phyloP scores from a whole-genome alignment of 2,113 vertebrate species.

The Forbesichthys agassizii region DNA sequence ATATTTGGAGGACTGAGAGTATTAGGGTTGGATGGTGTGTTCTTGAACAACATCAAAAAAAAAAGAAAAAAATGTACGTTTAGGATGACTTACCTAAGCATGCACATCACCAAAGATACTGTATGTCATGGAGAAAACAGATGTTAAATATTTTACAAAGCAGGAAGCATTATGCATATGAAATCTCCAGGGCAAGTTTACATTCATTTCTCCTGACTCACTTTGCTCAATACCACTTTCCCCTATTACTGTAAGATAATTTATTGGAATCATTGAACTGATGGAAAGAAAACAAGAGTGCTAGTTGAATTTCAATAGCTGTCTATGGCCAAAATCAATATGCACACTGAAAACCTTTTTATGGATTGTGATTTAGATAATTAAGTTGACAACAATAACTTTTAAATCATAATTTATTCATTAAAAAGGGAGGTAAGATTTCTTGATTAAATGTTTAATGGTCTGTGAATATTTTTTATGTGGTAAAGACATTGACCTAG shows the following conservation, averaged over 20 bases:
- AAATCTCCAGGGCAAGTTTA: not conserved
- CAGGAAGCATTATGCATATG: too few relatives aligned
- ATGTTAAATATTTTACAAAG: slow-evolving; percentile 9
- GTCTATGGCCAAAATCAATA: not conserved
- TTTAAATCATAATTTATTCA: too few relatives aligned
- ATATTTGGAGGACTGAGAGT: slow-evolving; percentile 52
- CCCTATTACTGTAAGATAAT: slow-evolving; percentile 13
- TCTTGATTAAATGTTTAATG: too few relatives aligned
- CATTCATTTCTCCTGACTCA: slow-evolving; percentile 17
- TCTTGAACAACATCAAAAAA: slow-evolving; percentile 62
- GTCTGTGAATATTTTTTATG: not conserved
- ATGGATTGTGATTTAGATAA: too few relatives aligned
- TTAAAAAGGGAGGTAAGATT: too few relatives aligned
- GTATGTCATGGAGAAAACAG: slow-evolving; percentile 38
- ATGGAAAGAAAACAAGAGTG: not conserved
- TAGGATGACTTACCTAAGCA: slow-evolving; percentile 52
- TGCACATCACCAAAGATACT: slow-evolving; percentile 25
- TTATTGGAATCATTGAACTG: slow-evolving; percentile 31
- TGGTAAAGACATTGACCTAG: slow-evolving; percentile 4
- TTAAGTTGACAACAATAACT: too few relatives aligned
- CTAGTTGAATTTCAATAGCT: not conserved
- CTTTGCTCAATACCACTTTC: too few relatives aligned
- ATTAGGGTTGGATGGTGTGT: slow-evolving; percentile 56
- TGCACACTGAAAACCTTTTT: not conserved
- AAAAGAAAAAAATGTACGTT: slow-evolving; percentile 31